Evolutionary conservation across 2,888 invertebrate genomes (phyloP).

Genomic region (Nowickia ferox): DNA sequence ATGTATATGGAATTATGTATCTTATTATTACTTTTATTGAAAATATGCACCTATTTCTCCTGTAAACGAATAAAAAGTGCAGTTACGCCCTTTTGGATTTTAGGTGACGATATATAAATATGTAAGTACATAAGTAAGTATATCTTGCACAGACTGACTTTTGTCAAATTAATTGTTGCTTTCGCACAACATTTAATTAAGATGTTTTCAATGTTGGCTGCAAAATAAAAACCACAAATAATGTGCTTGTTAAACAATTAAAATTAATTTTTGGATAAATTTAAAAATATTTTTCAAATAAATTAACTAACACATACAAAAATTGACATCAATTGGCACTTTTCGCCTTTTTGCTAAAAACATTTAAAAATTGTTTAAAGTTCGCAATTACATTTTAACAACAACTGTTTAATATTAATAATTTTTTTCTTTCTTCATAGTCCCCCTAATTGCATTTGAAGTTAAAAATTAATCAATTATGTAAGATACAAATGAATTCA

Average conservation of each 20-base stretch:
- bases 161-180: constrained; percentile 33
- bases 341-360: no score
- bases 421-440: neutral
- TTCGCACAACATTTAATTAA: constrained; percentile 48
- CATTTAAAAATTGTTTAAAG: constrained; percentile 27
- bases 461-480: constrained; percentile 4
- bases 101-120: no score
- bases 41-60: no score
- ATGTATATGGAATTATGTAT: no score
- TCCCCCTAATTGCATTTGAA: constrained; percentile 9
- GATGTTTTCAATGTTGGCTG: constrained; percentile 52
- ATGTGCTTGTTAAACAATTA: constrained; percentile 52
- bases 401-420: neutral
- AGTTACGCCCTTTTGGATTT: no score
- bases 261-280: constrained; percentile 43
- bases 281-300: constrained; percentile 14
- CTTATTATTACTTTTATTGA: no score
- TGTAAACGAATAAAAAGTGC: no score
- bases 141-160: neutral
- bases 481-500: constrained; percentile 30
- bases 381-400: neutral
- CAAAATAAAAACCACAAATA: constrained; percentile 7
- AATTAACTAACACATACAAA: constrained; percentile 25
- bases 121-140: no score
- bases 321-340: no score